A percentile compares a stretch with the other conserved stretches of the same genome.
phyloP scores from a whole-genome alignment of 2,888 invertebrate genomes.

The Mimachlamys varia region DNA sequence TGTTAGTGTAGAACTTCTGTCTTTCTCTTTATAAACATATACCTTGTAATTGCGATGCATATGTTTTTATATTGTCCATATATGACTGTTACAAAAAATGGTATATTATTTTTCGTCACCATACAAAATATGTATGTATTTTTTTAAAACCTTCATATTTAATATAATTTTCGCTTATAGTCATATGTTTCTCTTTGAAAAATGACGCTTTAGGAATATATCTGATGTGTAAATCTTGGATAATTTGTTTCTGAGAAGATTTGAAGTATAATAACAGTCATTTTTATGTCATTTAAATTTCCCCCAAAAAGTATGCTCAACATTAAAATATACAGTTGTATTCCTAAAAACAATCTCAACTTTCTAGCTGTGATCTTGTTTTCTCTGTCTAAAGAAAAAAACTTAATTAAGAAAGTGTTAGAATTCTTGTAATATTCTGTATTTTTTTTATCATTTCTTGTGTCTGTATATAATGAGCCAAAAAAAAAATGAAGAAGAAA shows the following conservation, averaged over 20 bases:
- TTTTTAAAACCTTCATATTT: slow-evolving; percentile 50
- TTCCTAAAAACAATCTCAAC: no score
- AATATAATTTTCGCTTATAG: slow-evolving; percentile 87
- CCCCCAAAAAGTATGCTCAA: no score
- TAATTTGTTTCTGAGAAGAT: not conserved
- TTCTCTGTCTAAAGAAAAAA: no score
- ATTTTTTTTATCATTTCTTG: no score
- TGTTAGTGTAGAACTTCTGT: slow-evolving; percentile 5
- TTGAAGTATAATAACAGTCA: no score
- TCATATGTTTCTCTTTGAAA: not conserved
- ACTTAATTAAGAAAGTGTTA: no score
- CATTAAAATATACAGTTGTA: no score
- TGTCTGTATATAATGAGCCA: no score
- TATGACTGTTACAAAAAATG: not conserved
- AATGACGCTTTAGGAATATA: not conserved
- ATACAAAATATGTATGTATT: not conserved
- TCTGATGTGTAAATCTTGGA: not conserved
- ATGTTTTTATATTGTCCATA: not conserved
- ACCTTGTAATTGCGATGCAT: not conserved
- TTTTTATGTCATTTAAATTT: no score
- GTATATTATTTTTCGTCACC: not conserved
- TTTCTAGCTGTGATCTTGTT: no score
- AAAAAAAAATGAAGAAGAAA: no score
- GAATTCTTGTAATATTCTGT: no score
- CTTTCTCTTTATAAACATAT: not conserved